Percentiles rank a stretch among this genome's conserved stretches.
These are phyloP conservation scores for Crocallis elinguaria DNA, from an alignment of 2,888 invertebrate genomes.

Conservation along the genomic window DNA sequence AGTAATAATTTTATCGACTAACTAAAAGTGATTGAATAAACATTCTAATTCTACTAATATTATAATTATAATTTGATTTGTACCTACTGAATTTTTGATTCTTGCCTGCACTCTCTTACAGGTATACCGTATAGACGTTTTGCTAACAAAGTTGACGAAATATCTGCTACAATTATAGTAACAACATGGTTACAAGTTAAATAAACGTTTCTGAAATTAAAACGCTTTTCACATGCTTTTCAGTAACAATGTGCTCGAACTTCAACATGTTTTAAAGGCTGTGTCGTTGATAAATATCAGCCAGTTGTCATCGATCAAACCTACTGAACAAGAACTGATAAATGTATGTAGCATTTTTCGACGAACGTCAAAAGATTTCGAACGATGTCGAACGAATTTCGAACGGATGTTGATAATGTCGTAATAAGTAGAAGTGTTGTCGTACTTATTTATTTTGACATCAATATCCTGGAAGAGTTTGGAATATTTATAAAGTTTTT, in stretches of 20 bases:
- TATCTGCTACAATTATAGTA: no score
- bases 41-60: no score
- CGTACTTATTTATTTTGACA: constrained; percentile 54
- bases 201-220: no score
- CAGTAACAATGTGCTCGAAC: constrained; percentile 26
- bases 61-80: no score
- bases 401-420: constrained; percentile 43
- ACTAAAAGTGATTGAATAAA: no score
- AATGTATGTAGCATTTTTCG: constrained; percentile 69
- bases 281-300: constrained; percentile 64
- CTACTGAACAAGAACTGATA: constrained; percentile 63
- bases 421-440: constrained; percentile 43
- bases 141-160: no score
- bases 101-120: no score
- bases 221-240: neutral
- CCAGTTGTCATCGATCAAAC: constrained; percentile 63
- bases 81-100: no score
- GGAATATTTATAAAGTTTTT: constrained; percentile 22
- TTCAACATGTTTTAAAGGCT: constrained; percentile 51
- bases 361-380: constrained; percentile 11
- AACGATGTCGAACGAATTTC: constrained; percentile 20
- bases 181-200: no score
- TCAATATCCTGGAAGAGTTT: constrained; percentile 38
- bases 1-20: no score
- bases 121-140: no score